Percentiles rank a stretch among this genome's conserved stretches.
phyloP scores from a whole-genome alignment of 2,113 vertebrate species.

The Podarcis raffonei region DNA sequence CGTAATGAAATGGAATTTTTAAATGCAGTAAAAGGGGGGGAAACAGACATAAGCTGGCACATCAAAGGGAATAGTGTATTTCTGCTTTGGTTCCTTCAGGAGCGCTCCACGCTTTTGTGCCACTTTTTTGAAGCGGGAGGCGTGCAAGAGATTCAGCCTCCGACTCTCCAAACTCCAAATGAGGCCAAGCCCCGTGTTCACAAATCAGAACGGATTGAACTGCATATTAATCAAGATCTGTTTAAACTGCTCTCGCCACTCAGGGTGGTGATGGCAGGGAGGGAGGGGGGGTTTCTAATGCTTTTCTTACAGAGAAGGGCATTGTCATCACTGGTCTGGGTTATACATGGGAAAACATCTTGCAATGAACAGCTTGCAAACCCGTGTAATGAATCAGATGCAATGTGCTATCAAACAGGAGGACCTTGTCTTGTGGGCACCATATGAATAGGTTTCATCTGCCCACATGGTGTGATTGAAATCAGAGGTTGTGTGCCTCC shows the following conservation, averaged over 20 bases:
- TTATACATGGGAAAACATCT: slow-evolving; percentile 46
- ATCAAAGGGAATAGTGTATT: slow-evolving; percentile 57
- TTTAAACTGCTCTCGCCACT: slow-evolving; percentile 23
- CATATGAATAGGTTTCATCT: slow-evolving; percentile 61
- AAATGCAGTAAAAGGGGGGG: slow-evolving; percentile 55
- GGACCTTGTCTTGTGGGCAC: slow-evolving; percentile 46
- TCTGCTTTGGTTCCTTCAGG: slow-evolving; percentile 38
- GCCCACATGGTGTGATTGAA: neutral
- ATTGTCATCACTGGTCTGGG: slow-evolving; percentile 21
- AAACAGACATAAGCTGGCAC: slow-evolving; percentile 52
- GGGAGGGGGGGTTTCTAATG: neutral
- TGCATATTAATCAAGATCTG: slow-evolving; percentile 49
- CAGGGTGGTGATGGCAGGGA: neutral
- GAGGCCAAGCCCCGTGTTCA: slow-evolving; percentile 43
- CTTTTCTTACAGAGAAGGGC: neutral
- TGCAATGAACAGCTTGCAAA: too few relatives aligned
- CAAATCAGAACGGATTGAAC: slow-evolving; percentile 28
- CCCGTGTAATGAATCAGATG: slow-evolving; percentile 44
- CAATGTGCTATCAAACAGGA: slow-evolving; percentile 31
- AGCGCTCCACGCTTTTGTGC: neutral
- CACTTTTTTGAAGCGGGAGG: neutral
- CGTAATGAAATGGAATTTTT: slow-evolving; percentile 73
- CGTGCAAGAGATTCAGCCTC: slow-evolving; percentile 33
- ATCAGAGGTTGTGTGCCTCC: neutral
- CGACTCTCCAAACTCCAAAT: slow-evolving; percentile 25